Conservation (phyloP, 64 coral and sea anemone species). For the Astreopora myriophthalma region DNA sequence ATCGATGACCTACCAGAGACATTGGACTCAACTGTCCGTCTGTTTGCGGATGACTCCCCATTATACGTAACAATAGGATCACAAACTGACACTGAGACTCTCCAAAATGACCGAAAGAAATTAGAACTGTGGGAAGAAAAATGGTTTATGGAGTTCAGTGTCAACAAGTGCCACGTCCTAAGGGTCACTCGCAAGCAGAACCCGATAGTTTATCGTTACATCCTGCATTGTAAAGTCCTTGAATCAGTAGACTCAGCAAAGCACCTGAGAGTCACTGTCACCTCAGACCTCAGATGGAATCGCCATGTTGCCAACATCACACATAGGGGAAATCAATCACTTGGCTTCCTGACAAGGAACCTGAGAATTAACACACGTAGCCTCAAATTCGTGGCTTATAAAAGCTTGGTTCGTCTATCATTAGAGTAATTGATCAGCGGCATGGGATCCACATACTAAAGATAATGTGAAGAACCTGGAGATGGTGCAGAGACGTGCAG, state of each 20-base stretch:
- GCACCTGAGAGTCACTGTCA: background rate
- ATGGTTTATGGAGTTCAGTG: background rate
- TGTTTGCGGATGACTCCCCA: too few species aligned
- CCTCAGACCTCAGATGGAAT: conserved; percentile 53
- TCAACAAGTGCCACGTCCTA: conserved; percentile 32
- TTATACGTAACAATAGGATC: too few species aligned
- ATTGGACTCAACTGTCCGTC: too few species aligned
- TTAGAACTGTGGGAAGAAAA: background rate
- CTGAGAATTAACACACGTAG: background rate
- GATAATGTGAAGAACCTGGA: too few species aligned
- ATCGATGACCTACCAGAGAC: background rate
- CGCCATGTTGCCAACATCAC: background rate
- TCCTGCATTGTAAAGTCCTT: too few species aligned
- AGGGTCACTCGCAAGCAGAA: conserved; percentile 26
- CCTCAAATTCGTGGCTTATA: too few species aligned
- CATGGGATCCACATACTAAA: too few species aligned
- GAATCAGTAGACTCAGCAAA: background rate
- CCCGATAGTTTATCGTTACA: conserved; percentile 1
- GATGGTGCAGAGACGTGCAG: too few species aligned
- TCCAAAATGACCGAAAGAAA: background rate
- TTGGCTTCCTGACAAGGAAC: background rate
- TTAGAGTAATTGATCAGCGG: too few species aligned
- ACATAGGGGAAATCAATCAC: background rate
- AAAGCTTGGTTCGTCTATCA: too few species aligned
- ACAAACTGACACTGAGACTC: background rate